Base-by-base conservation (phyloP, 2,888 invertebrate genomes). In the Eilema caniola region DNA sequence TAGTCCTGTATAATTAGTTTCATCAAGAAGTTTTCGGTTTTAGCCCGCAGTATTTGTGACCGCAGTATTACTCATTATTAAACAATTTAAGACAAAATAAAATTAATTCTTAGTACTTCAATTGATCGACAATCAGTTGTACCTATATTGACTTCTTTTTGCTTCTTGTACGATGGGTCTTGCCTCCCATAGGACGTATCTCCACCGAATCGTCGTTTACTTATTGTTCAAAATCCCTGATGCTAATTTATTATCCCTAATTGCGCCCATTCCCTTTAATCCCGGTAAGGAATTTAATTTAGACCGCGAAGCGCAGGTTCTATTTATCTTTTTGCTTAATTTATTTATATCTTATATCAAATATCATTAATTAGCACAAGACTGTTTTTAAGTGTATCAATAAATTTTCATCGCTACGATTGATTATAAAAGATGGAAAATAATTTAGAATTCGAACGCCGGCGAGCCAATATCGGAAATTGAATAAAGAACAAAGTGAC, bases 401-500 rank as follows among this genome's bases (percentile, higher is more conserved):
- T 77, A 72, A 73, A 69, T 72, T 78, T 75, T 77, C 70, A 71
- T 78, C 70, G 66, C 62, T 71, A 37, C 25, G 37, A 79, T 82
- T 87, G 81, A 86, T 87, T 86, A 82, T 84, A 83, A 85, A 83
- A 80, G 77, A 79, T 85, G 82, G 85, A 84, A 85, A 81, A 83
- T 80, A 72, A 71, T 73, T 81, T 84, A 78, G 87, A 89, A 89
- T 90, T 89, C 86, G 86, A 87, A 85, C 83, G 84, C 81, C 84
- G 86, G 87, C 89, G 85, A 85, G 85, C 85, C 90, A 87, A 90
- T 91, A 92, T 90, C 94, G 95, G 95, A 95, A 94, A 95, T 95
- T 94, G 93, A 95, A 94, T 95, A 93, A 93, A 94, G 93, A 94
- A 94, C 92, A 92, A 94, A 94, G 93, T 93, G 94, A 89, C 93